phyloP scores from a whole-genome alignment of 2,888 invertebrate genomes.

The Phyto melanocephala region DNA sequence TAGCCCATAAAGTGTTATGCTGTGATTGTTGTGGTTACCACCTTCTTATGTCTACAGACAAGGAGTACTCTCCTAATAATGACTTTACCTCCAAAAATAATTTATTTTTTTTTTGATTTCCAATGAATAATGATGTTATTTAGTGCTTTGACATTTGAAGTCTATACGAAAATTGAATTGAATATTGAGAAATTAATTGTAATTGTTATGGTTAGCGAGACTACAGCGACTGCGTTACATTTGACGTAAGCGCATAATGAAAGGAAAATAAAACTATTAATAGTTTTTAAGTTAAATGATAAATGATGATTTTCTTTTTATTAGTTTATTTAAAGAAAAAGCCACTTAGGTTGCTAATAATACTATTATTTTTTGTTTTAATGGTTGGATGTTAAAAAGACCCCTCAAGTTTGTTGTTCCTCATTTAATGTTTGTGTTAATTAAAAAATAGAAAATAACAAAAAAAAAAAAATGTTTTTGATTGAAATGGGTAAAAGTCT shows the following conservation, averaged over 20 bases:
- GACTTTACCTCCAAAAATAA: conserved; percentile 26
- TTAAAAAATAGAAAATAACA: conserved; percentile 32
- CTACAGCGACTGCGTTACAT: neutral
- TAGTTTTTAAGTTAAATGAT: conserved; percentile 56
- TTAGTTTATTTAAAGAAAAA: conserved; percentile 11
- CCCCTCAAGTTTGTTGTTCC: neutral
- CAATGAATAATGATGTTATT: conserved; percentile 64
- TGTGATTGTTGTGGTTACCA: conserved; percentile 61
- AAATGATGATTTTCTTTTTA: conserved; percentile 48
- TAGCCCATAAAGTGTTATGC: conserved; percentile 51
- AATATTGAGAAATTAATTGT: conserved; percentile 56
- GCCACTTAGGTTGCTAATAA: conserved; percentile 60
- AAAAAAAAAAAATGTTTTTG: neutral
- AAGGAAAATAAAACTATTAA: conserved; percentile 49
- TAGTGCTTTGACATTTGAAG: conserved; percentile 60
- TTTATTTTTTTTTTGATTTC: conserved; percentile 33
- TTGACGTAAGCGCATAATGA: neutral
- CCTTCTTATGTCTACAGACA: conserved; percentile 5
- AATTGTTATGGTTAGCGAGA: conserved; percentile 53
- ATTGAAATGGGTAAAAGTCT: conserved; percentile 19
- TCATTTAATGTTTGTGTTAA: conserved; percentile 21
- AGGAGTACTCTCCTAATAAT: neutral
- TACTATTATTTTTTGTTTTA: neutral
- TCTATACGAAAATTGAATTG: conserved; percentile 47
- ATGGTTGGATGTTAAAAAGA: conserved; percentile 3